Percentiles rank a stretch among this genome's conserved stretches.
These are phyloP conservation scores for Rhabditoides inermis DNA, from an alignment of 2,888 invertebrate genomes.

Conservation along the genomic window DNA sequence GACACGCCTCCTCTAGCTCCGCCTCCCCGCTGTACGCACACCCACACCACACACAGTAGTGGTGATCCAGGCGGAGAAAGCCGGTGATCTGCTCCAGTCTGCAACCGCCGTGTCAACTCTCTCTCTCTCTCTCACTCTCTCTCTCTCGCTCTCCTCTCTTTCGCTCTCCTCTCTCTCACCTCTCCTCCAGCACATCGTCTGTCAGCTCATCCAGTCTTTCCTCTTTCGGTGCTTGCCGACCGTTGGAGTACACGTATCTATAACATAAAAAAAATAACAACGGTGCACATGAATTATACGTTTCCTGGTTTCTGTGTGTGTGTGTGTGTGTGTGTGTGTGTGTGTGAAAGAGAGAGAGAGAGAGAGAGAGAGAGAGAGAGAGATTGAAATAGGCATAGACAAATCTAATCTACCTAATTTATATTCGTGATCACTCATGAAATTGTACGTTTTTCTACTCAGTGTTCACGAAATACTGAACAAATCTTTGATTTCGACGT, in stretches of 20 bases:
- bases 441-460: no score
- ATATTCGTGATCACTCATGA: no score
- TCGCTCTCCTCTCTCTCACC: constrained; percentile 7
- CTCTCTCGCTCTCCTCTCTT: neutral
- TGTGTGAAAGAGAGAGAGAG: no score
- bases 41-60: constrained; percentile 48
- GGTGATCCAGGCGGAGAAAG: constrained; percentile 32
- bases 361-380: no score
- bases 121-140: neutral
- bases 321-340: no score
- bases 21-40: constrained; percentile 23
- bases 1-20: constrained; percentile 33
- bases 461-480: no score
- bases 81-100: constrained; percentile 25
- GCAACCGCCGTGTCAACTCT: constrained; percentile 7
- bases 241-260: constrained; percentile 33
- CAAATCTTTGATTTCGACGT: no score
- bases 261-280: neutral
- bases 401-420: no score
- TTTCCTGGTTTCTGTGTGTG: no score
- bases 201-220: constrained; percentile 19
- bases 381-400: no score
- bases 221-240: constrained; percentile 26
- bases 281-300: constrained; percentile 1
- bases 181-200: constrained; percentile 18